Conservation (phyloP, 2,113 vertebrate genomes). For the Chionodraco myersi region DNA sequence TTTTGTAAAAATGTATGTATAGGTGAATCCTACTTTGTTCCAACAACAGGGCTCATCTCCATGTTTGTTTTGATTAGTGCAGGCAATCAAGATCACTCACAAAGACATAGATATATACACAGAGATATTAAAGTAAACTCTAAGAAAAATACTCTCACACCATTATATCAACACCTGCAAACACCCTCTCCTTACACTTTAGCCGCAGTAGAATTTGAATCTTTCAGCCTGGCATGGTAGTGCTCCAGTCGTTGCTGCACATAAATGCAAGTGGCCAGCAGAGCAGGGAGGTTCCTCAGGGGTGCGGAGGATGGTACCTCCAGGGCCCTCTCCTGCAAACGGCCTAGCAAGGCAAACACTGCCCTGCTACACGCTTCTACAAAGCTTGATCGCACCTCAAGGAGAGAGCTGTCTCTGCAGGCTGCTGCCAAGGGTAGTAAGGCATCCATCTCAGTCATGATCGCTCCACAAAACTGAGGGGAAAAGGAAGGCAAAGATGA, state of each 20-base stretch:
- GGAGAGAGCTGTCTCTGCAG: slow-evolving; percentile 87
- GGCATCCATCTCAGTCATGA: slow-evolving; percentile 90
- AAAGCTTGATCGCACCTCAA: slow-evolving; percentile 90
- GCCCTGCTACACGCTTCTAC: slow-evolving; percentile 90
- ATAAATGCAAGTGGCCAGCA: slow-evolving; percentile 87
- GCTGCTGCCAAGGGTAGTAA: slow-evolving; percentile 91
- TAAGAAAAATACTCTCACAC: background rate
- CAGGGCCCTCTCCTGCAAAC: slow-evolving; percentile 87
- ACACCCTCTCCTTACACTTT: slow-evolving; percentile 84
- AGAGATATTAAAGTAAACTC: too few relatives aligned
- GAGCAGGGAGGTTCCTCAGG: slow-evolving; percentile 82
- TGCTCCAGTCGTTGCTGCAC: slow-evolving; percentile 84
- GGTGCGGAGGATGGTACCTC: slow-evolving; percentile 87
- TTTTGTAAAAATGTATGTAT: too few relatives aligned
- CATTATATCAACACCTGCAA: background rate
- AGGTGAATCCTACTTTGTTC: background rate
- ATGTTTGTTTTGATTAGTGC: background rate
- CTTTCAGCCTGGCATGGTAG: slow-evolving; percentile 86
- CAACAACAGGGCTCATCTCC: background rate
- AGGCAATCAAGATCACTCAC: background rate
- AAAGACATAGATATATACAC: background rate
- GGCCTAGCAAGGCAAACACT: slow-evolving; percentile 85
- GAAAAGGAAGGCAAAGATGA: slow-evolving; percentile 67
- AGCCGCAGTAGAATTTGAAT: slow-evolving; percentile 74
- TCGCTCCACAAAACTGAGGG: slow-evolving; percentile 90